A percentile compares a stretch with the other conserved stretches of the same genome.
Conservation (phyloP, 2,888 invertebrate genomes). For the Zhengitettix transpicula region DNA sequence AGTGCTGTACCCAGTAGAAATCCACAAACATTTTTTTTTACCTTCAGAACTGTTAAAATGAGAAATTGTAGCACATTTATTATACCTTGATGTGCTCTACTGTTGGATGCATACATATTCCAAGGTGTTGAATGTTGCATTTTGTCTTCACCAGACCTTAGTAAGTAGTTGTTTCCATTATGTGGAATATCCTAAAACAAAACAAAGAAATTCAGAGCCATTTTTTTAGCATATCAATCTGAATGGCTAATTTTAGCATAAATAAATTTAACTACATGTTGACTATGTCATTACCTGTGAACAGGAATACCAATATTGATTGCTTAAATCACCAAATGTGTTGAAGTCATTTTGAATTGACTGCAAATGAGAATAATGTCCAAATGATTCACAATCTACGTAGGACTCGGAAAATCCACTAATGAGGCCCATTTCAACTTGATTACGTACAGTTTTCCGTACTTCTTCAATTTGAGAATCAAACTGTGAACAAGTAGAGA, state of each 20-base stretch:
- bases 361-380: not conserved
- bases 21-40: too few species aligned
- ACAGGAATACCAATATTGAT: constrained; percentile 4
- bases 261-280: too few species aligned
- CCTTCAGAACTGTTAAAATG: too few species aligned
- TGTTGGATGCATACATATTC: not conserved
- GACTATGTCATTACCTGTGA: not conserved
- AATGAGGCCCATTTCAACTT: constrained; percentile 2
- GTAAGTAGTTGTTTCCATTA: too few species aligned
- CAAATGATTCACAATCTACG: constrained; percentile 2
- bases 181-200: too few species aligned
- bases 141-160: not conserved
- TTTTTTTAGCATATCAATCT: too few species aligned
- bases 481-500: too few species aligned
- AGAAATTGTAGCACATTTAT: too few species aligned
- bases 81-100: too few species aligned
- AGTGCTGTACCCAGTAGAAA: too few species aligned
- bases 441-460: not conserved
- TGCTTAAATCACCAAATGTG: not conserved
- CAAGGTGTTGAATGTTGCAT: not conserved
- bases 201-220: too few species aligned
- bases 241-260: too few species aligned
- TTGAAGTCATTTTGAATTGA: constrained; percentile 1
- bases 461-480: not conserved
- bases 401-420: not conserved